These are phyloP conservation scores for Oegoconia quadripuncta DNA, from an alignment of 2,888 invertebrate species.

Conservation along the genomic window DNA sequence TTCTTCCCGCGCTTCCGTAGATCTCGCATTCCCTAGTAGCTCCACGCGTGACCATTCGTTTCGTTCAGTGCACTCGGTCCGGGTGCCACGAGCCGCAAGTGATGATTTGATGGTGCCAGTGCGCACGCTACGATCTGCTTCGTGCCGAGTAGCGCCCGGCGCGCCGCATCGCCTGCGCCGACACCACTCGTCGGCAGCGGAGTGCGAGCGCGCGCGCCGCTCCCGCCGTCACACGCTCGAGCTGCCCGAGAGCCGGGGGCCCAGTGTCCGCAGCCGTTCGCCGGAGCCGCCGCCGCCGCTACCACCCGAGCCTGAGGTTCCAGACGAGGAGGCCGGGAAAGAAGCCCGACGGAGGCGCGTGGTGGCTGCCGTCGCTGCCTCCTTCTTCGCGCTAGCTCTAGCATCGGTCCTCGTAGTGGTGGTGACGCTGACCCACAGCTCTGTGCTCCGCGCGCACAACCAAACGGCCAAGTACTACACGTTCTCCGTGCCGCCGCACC, in stretches of 20 bases:
- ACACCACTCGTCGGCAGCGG: conserved; percentile 72
- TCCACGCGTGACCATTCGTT: conserved; percentile 68
- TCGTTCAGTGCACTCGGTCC: conserved; percentile 69
- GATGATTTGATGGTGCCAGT: conserved; percentile 72
- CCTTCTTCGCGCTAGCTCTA: conserved; percentile 85
- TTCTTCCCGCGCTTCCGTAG: conserved; percentile 74
- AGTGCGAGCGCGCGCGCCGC: conserved; percentile 70
- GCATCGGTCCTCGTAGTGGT: conserved; percentile 88
- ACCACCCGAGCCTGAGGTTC: conserved; percentile 58
- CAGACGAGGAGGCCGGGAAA: conserved; percentile 79
- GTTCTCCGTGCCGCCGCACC: conserved; percentile 81
- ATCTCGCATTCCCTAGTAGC: conserved; percentile 62
- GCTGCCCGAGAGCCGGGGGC: conserved; percentile 65
- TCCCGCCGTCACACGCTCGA: conserved; percentile 67
- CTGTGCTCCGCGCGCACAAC: conserved; percentile 81
- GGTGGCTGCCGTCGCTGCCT: conserved; percentile 84
- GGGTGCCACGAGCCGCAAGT: conserved; percentile 67
- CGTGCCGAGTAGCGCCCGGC: conserved; percentile 67
- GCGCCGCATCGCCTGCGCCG: conserved; percentile 70
- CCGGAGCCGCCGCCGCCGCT: conserved; percentile 59
- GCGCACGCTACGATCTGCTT: conserved; percentile 70
- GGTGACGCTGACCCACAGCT: conserved; percentile 86
- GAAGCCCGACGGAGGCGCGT: conserved; percentile 84
- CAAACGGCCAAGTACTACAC: conserved; percentile 83
- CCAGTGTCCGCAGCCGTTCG: conserved; percentile 67